Base-by-base conservation (phyloP, 2,797 vertebrate genomes). In the Falco peregrinus region DNA sequence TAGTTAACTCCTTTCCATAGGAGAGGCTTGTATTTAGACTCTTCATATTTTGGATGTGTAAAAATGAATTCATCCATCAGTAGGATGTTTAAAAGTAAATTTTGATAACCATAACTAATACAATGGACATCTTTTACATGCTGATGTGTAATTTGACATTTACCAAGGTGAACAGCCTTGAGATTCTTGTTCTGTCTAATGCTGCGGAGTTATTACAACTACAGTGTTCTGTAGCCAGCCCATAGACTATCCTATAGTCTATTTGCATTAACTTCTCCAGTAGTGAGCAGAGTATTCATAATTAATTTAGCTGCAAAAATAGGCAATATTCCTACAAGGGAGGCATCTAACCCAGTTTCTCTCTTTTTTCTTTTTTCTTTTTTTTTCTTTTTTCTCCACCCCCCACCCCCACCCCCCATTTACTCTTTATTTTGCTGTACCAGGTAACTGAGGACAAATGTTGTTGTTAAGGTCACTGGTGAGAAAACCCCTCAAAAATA, bases 401-500 rank as follows among this genome's bases (percentile, higher is more conserved):
- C 41, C 41, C 3, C 15, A 5, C 25, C 19, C 6, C 14, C 6
- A 1, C 4, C 6, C 13, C 5, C 20, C n/a, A 11, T 73, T 41
- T 94, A 54, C 75, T 92, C 65, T 91, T 97, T 45, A 80, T 94
- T 96, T 97, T 83, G 57, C 90, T 95, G 67, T 97, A 94, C 63
- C 81, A 94, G 95, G 84, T 97, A 94, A 96, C 80, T 31, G 78
- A 96, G 97, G 97, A 95, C 91, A 97, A 94, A 95, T 19, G 65
- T 91, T 73, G 57, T 90, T 93, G 57, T 39, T 95, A 93, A 91
- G 88, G 84, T 73, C 74, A 71, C 95, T 90, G 77, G 26, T 95
- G 85, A 91, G 91, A 96, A 97, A 96, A 90, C 67, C 61, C 93
- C 83, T 97, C 67, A 89, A 86, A 97, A 96, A 81, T 90, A 71